Conservation (phyloP, 2,797 vertebrate genomes). For the Macroramphosus scolopax region DNA sequence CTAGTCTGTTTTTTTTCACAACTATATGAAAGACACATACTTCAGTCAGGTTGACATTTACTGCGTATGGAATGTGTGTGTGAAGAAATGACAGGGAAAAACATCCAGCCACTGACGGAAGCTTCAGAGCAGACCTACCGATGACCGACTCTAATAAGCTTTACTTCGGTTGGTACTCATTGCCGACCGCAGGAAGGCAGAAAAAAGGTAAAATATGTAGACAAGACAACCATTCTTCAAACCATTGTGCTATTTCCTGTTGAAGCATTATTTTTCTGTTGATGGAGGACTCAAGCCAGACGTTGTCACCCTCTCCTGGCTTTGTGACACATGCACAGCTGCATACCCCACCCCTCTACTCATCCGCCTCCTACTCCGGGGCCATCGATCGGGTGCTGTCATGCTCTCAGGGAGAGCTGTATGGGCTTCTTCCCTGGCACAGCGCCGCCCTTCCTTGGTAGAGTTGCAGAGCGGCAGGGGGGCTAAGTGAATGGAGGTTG, state of each 20-base stretch:
- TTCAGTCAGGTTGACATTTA: conserved; percentile 26
- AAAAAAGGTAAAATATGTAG: conserved; percentile 56
- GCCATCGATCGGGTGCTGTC: conserved; percentile 69
- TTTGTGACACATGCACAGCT: conserved; percentile 64
- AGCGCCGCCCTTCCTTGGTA: conserved; percentile 52
- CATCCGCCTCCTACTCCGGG: conserved; percentile 49
- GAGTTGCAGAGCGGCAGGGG: conserved; percentile 44
- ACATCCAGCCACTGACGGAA: conserved; percentile 22
- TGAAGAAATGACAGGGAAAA: conserved; percentile 38
- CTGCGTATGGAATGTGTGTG: conserved; percentile 16
- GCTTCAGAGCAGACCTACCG: conserved; percentile 34
- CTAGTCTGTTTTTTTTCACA: no score
- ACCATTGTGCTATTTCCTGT: conserved; percentile 37
- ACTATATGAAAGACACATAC: conserved; percentile 14
- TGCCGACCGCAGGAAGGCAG: conserved; percentile 32
- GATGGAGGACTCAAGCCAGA: conserved; percentile 62
- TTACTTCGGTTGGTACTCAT: conserved; percentile 56
- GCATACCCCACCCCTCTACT: conserved; percentile 49
- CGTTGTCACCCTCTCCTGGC: conserved; percentile 75
- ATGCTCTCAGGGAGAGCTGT: conserved; percentile 43
- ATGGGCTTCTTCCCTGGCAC: conserved; percentile 55
- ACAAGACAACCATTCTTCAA: conserved; percentile 55
- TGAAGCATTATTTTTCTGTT: conserved; percentile 58
- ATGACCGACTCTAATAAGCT: conserved; percentile 58
- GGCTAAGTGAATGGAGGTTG: conserved; percentile 39